A percentile compares a stretch with the other conserved stretches of the same genome.
Conservation (phyloP, 2,888 invertebrate genomes). For the Agriotes lineatus region DNA sequence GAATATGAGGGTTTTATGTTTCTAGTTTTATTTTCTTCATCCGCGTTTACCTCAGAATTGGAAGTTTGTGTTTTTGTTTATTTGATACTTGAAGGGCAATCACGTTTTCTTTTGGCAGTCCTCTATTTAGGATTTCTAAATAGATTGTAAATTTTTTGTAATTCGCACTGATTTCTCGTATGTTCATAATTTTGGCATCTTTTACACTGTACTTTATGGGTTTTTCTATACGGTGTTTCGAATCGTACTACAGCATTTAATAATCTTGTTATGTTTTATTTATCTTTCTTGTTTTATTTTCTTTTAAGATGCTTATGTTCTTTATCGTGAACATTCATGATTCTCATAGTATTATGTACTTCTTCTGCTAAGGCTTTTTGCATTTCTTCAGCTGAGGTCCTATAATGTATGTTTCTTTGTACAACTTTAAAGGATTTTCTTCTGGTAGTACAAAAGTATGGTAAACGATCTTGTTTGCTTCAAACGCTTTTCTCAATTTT, state of each 20-base stretch:
- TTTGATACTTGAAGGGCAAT: too few species aligned
- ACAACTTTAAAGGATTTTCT: background rate
- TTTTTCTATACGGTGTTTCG: background rate
- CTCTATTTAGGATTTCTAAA: background rate
- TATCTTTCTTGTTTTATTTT: background rate
- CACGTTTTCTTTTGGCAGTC: background rate
- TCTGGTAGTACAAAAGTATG: constrained; percentile 15
- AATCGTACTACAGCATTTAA: background rate
- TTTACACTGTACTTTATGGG: background rate
- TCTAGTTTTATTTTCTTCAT: too few species aligned
- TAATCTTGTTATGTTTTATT: background rate
- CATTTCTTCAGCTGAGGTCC: background rate
- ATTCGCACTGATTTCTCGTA: background rate
- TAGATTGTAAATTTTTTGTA: background rate
- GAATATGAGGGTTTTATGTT: too few species aligned
- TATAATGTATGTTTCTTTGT: constrained; percentile 1
- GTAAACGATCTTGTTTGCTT: constrained; percentile 9
- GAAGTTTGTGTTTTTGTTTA: too few species aligned
- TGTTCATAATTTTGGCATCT: background rate
- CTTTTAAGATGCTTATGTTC: background rate
- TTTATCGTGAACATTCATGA: background rate
- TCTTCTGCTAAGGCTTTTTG: background rate
- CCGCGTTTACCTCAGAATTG: too few species aligned
- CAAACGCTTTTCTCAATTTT: constrained; percentile 5
- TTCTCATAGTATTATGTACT: background rate